Evolutionary conservation across 2,797 vertebrate species (phyloP), one percentile per base, ranked within the genome.

Genomic region (Thunnus albacares): DNA sequence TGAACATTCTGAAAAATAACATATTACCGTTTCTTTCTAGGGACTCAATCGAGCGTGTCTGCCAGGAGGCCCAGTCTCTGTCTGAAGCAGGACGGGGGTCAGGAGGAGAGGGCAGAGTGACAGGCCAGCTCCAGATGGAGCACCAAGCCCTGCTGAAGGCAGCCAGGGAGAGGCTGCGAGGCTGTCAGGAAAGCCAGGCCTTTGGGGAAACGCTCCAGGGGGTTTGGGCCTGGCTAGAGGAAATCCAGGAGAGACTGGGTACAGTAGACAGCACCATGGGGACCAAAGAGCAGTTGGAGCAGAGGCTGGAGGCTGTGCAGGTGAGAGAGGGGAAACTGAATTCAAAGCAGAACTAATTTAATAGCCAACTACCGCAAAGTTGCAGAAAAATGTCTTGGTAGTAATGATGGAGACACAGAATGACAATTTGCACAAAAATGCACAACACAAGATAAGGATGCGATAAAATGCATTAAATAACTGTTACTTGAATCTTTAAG

Each of bases 211-310:
- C 97, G 2, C 94, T 97, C 52, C 97, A 96, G 91, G 96, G 85
- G 78, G 94, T 97, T 87, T 97, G 97, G 96, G 91, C 96, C 30
- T 98, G 98, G 97, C 93, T 98, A 64, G 97, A 96, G 85, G 96
- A 96, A 24, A 93, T 97, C 76, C 97, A 98, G 65, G 96, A 96
- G 84, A 96, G 94, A 65, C 83, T 99, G 86, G 94, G 94, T 11
- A 91, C 92, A 6, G 95, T 96, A 2, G 96, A 98, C 87, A 97
- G 96, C 92, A 98, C 97, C 2, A 80, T 95, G 47, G 98, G 98
- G n/a, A 96, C 92, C 85, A 99, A 97, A 93, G 94, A 93, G 47
- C 89, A 94, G 13, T 76, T 99, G 81, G 97, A 99, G 89, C 95
- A 92, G 81, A 95, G 96, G 45, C 93, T 98, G 79, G 88, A 95